Evolutionary conservation across 2,113 vertebrate genomes (phyloP).

Genomic region (Acanthochromis polyacanthus): DNA sequence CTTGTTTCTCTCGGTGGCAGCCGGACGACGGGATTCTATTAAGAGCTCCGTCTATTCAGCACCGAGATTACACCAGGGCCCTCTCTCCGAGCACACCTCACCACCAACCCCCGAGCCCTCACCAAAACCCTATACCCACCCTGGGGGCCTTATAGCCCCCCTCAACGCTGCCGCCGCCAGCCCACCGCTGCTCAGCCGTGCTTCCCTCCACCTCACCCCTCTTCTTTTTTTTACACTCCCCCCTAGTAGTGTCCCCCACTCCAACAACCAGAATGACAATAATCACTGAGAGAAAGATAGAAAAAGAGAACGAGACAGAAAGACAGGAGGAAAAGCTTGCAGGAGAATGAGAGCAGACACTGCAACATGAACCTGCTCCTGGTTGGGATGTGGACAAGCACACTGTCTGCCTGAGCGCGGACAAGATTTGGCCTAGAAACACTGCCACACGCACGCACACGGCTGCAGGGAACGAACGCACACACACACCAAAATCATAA

Average conservation of each 20-base stretch:
- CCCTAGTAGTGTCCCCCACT: slow-evolving; percentile 24
- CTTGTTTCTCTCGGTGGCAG: slow-evolving; percentile 92
- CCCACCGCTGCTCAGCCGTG: slow-evolving; percentile 19
- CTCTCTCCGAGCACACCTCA: slow-evolving; percentile 71
- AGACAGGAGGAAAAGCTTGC: slow-evolving; percentile 43
- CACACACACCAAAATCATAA: slow-evolving; percentile 31
- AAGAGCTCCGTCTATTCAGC: slow-evolving; percentile 89
- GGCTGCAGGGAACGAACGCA: slow-evolving; percentile 22
- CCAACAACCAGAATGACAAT: slow-evolving; percentile 59
- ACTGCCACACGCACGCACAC: slow-evolving; percentile 9
- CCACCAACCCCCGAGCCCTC: slow-evolving; percentile 68
- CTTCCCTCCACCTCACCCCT: neutral
- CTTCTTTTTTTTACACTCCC: slow-evolving; percentile 62
- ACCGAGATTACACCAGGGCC: slow-evolving; percentile 87
- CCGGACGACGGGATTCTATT: slow-evolving; percentile 94
- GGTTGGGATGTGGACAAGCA: slow-evolving; percentile 58
- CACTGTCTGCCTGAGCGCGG: slow-evolving; percentile 31
- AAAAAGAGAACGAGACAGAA: slow-evolving; percentile 55
- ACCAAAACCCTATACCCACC: slow-evolving; percentile 68
- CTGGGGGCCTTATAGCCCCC: slow-evolving; percentile 61
- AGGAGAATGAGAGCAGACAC: slow-evolving; percentile 69
- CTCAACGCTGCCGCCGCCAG: slow-evolving; percentile 10
- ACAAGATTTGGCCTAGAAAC: slow-evolving; percentile 41
- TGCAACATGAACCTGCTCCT: slow-evolving; percentile 53
- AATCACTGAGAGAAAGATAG: slow-evolving; percentile 63